phyloP scores from a whole-genome alignment of 2,113 vertebrate species.

The Pedetes capensis region DNA sequence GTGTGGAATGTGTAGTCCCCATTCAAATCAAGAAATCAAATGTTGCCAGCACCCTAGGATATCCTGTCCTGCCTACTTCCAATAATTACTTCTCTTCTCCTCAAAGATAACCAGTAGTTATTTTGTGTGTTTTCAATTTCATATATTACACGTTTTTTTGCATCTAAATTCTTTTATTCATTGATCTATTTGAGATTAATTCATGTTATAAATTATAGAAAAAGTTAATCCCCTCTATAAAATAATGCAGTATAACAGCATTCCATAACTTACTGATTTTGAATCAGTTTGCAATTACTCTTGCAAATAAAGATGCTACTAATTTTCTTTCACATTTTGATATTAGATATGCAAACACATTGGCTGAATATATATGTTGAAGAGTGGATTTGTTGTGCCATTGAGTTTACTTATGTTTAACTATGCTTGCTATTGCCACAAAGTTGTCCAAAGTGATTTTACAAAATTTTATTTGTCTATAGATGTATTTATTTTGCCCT shows the following conservation, averaged over 20 bases:
- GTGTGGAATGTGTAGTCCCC: not conserved
- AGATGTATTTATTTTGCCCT: not conserved
- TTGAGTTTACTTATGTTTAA: not conserved
- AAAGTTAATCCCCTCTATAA: not conserved
- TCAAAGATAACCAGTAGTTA: not conserved
- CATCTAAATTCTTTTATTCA: not conserved
- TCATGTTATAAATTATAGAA: not conserved
- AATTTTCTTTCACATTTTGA: not conserved
- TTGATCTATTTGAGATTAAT: not conserved
- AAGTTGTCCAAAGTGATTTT: not conserved
- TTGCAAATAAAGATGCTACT: not conserved
- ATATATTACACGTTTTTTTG: not conserved
- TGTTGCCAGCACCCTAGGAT: not conserved
- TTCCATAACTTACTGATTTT: not conserved
- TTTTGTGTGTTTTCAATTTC: not conserved
- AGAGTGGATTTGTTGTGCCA: not conserved
- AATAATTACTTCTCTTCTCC: not conserved
- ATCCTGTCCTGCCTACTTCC: not conserved
- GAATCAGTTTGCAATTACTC: not conserved
- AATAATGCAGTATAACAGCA: not conserved
- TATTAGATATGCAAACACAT: not conserved
- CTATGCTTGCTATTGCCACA: not conserved
- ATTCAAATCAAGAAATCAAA: not conserved
- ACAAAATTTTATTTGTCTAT: not conserved
- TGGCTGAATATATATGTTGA: not conserved